These are phyloP conservation scores for Folsomia candida DNA, from an alignment of 2,888 invertebrate species.

Conservation along the genomic window DNA sequence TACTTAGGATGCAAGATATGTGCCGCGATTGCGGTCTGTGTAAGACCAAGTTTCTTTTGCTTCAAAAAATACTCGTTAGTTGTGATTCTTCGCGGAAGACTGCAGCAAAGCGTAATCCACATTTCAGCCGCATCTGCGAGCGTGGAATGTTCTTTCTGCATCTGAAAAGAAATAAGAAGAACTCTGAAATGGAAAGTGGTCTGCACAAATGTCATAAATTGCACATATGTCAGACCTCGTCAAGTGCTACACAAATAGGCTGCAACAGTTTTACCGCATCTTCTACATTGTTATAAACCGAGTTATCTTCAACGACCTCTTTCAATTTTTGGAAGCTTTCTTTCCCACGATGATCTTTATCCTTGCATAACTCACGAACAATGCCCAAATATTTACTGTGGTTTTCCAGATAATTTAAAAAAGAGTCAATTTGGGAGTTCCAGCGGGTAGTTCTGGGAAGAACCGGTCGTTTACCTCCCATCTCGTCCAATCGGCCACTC, in stretches of 20 bases:
- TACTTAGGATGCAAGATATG: neutral
- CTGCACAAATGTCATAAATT: neutral
- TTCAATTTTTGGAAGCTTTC: neutral
- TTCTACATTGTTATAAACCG: neutral
- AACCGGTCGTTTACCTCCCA: conserved; percentile 17
- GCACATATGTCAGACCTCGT: neutral
- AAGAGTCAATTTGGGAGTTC: conserved; percentile 24
- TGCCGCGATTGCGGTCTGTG: neutral
- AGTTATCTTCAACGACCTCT: neutral
- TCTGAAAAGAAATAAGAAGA: too few relatives aligned
- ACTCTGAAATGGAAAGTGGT: too few relatives aligned
- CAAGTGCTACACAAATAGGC: neutral
- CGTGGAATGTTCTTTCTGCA: neutral
- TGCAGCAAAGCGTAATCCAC: neutral
- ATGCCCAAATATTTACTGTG: neutral
- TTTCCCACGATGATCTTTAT: neutral
- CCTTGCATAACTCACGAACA: neutral
- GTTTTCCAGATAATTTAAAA: neutral
- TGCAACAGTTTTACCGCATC: neutral
- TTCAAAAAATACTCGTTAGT: neutral
- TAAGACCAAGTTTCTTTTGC: neutral
- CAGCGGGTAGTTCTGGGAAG: conserved; percentile 23
- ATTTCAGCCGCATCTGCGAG: neutral
- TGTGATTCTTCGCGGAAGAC: neutral
- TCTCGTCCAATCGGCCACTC: conserved; percentile 4